Percentiles rank a stretch among this genome's conserved stretches.
These are phyloP conservation scores for Papilio dardanus DNA, from an alignment of 1,140 invertebrate species.

Conservation along the genomic window DNA sequence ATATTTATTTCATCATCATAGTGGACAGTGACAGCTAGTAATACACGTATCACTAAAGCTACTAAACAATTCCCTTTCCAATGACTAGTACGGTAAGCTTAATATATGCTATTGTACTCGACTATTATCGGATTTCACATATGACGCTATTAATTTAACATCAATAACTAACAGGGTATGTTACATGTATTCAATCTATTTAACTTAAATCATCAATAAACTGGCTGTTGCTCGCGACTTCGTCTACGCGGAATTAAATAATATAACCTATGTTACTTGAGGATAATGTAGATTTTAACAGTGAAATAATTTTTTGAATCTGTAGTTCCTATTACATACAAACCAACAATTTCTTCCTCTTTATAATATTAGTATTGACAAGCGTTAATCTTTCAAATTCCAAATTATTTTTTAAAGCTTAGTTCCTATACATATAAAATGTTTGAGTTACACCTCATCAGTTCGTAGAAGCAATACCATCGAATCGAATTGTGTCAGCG, in stretches of 20 bases:
- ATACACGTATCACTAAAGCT: not conserved
- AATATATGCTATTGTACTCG: constrained; percentile 14
- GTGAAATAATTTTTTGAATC: too few species aligned
- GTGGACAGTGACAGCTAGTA: not conserved
- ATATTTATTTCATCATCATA: not conserved
- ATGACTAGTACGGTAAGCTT: not conserved
- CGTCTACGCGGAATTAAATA: too few species aligned
- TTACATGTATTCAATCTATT: not conserved
- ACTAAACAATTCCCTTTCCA: constrained; percentile 18
- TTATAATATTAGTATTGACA: too few species aligned
- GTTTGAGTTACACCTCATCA: constrained; percentile 3
- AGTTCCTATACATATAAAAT: not conserved
- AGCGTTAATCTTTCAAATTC: too few species aligned
- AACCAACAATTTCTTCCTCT: too few species aligned
- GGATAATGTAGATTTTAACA: too few species aligned
- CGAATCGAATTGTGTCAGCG: constrained; percentile 26
- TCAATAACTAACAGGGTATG: not conserved
- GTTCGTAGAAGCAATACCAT: not conserved
- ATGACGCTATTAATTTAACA: not conserved
- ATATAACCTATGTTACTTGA: too few species aligned
- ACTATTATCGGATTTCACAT: constrained; percentile 14
- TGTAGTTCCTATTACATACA: too few species aligned
- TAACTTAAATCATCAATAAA: too few species aligned
- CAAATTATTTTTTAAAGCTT: not conserved
- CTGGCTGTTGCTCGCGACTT: too few species aligned